phyloP scores from a whole-genome alignment of 2,797 vertebrate species.

The Harpagifer antarcticus region DNA sequence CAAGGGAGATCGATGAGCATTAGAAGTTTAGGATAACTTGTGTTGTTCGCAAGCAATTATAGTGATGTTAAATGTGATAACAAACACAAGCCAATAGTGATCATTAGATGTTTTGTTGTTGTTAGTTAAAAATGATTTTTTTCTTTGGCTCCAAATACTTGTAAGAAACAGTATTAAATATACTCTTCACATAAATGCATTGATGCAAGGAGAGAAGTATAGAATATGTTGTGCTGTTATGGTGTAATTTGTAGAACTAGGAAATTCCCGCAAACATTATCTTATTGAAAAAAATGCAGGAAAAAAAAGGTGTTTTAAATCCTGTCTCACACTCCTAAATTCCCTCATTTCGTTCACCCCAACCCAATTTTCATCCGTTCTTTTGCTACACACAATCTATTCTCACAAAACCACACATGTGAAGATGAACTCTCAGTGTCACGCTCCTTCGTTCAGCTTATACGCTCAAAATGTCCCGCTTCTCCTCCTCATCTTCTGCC shows the following conservation, averaged over 20 bases:
- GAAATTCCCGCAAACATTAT: constrained; percentile 9
- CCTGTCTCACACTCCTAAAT: constrained; percentile 16
- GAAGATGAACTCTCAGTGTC: constrained; percentile 36
- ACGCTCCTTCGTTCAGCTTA: constrained; percentile 22
- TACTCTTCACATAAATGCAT: background rate
- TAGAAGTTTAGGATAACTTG: constrained; percentile 38
- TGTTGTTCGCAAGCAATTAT: constrained; percentile 24
- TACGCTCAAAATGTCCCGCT: constrained; percentile 11
- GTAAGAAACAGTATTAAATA: background rate
- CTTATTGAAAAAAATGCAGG: background rate
- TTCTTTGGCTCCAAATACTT: constrained; percentile 12
- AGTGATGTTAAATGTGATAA: background rate
- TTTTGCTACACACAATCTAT: constrained; percentile 18
- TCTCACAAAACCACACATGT: constrained; percentile 35
- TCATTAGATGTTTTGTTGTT: background rate
- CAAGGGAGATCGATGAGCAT: constrained; percentile 19
- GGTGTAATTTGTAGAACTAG: constrained; percentile 13
- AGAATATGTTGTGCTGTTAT: constrained; percentile 17
- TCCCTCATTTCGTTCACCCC: constrained; percentile 40
- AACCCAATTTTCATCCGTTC: background rate
- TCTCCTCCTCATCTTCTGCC: constrained; percentile 39
- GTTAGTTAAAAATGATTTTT: background rate
- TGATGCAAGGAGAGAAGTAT: constrained; percentile 1
- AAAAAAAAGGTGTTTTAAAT: constrained; percentile 9
- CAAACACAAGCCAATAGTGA: background rate